Evolutionary conservation across 2,797 vertebrate genomes (phyloP).

Genomic region (Muscicapa comitata): DNA sequence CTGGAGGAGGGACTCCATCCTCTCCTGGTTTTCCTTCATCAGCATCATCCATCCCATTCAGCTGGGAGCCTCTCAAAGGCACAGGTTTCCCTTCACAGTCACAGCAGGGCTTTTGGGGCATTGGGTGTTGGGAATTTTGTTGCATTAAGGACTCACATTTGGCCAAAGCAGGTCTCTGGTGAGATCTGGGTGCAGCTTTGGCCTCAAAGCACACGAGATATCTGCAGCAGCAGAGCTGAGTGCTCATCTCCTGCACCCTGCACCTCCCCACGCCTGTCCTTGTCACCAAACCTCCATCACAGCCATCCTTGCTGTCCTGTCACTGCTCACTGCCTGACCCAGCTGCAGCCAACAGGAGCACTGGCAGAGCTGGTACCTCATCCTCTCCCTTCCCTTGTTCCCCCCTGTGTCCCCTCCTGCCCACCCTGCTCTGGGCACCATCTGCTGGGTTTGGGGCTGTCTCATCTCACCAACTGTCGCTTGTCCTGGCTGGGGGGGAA

Average conservation of each 20-base stretch:
- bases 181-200: not conserved
- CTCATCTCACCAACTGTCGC: conserved; percentile 57
- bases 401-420: not conserved
- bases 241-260: not conserved
- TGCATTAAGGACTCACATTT: not conserved
- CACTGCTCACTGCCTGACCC: not conserved
- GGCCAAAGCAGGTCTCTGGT: not conserved
- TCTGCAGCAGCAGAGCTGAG: not conserved
- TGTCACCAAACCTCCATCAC: not conserved
- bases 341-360: not conserved
- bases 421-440: conserved; percentile 47
- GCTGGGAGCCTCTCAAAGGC: not conserved
- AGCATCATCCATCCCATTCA: no score
- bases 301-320: fast-evolving
- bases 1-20: not conserved
- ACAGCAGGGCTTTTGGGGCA: fast-evolving
- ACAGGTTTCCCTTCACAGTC: not conserved
- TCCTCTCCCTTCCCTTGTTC: not conserved
- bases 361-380: not conserved
- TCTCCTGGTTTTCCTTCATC: not conserved
- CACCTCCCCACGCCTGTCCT: fast-evolving
- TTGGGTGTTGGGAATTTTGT: not conserved
- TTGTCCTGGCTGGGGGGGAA: conserved; percentile 45
- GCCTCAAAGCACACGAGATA: not conserved
- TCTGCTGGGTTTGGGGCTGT: conserved; percentile 44